These are phyloP conservation scores for Hippotragus niger DNA, from an alignment of 2,113 vertebrate species.

Conservation along the genomic window DNA sequence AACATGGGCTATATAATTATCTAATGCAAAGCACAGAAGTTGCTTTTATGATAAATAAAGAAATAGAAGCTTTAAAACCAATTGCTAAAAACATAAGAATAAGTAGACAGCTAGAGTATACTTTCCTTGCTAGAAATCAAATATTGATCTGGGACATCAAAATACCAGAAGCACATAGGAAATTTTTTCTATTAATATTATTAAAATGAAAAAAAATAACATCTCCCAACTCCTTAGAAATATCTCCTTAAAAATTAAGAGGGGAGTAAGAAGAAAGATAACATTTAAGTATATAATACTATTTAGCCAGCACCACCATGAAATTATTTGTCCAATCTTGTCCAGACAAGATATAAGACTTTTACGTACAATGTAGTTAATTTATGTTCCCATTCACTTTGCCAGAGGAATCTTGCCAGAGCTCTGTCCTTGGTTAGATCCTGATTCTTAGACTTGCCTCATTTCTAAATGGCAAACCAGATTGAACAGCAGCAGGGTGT, in stretches of 20 bases:
- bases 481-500: not conserved
- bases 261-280: not conserved
- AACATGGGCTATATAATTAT: not conserved
- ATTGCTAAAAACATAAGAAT: not conserved
- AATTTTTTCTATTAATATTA: not conserved
- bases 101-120: not conserved
- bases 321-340: not conserved
- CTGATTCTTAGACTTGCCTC: not conserved
- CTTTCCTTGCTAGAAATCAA: not conserved
- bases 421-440: not conserved
- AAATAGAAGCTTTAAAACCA: not conserved
- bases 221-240: not conserved
- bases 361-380: not conserved
- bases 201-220: not conserved
- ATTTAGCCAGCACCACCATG: not conserved
- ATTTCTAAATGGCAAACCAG: not conserved
- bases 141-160: not conserved
- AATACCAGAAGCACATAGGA: not conserved
- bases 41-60: conserved; percentile 1
- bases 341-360: not conserved
- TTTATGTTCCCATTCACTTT: not conserved
- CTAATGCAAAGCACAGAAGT: not conserved
- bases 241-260: not conserved
- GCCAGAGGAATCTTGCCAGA: not conserved
- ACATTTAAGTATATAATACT: not conserved